These are phyloP conservation scores for Peromyscus attwateri DNA, from an alignment of 2,797 vertebrate genomes.

Conservation along the genomic window DNA sequence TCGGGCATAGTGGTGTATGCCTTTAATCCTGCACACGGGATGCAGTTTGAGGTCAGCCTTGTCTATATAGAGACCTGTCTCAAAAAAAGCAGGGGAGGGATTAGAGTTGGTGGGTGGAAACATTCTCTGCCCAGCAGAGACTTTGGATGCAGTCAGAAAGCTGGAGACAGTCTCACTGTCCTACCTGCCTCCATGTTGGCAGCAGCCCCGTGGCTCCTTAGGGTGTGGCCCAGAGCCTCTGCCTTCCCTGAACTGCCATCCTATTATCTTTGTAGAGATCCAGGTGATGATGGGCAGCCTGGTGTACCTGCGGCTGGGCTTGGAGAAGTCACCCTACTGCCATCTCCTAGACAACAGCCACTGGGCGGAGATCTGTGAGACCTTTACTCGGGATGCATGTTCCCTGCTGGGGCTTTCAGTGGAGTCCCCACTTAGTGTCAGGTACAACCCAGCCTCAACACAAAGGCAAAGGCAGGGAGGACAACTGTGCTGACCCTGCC, in stretches of 20 bases:
- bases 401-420: constrained; percentile 95
- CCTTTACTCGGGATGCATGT: constrained; percentile 95
- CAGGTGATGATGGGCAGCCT: constrained; percentile 97
- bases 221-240: not conserved
- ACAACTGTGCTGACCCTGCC: not conserved
- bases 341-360: constrained; percentile 94
- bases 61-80: not conserved
- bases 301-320: constrained; percentile 94
- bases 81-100: not conserved
- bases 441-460: constrained; percentile 83
- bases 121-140: not conserved
- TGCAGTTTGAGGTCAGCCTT: not conserved
- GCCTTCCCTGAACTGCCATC: not conserved
- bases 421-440: constrained; percentile 95
- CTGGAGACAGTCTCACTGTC: not conserved
- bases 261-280: constrained; percentile 89
- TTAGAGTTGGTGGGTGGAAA: not conserved
- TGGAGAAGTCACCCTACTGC: constrained; percentile 95
- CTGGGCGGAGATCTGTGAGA: constrained; percentile 96
- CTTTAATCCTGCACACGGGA: not conserved
- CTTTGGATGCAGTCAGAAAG: accelerated
- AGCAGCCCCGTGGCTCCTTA: not conserved
- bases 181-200: too few species aligned
- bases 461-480: not conserved
- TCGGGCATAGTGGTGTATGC: not conserved